phyloP scores from a whole-genome alignment of 2,888 invertebrate genomes.

The Netelia melanura region DNA sequence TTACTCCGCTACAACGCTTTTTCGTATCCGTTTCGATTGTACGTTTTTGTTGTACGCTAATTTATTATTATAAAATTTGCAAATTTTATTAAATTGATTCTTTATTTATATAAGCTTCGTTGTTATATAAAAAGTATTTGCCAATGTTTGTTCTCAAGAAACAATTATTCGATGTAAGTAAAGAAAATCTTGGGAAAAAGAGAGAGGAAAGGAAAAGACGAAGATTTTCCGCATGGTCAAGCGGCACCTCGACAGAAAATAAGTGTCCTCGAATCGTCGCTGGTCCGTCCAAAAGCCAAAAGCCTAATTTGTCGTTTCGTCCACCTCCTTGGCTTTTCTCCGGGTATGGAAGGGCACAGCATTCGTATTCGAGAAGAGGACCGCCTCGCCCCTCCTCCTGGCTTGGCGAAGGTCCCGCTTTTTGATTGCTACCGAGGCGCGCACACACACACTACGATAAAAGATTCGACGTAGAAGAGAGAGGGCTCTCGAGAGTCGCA shows the following conservation, averaged over 20 bases:
- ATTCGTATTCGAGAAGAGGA: conserved; percentile 63
- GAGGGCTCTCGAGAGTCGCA: conserved; percentile 56
- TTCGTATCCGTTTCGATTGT: conserved; percentile 1
- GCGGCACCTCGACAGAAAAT: conserved; percentile 37
- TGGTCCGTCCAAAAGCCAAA: conserved; percentile 32
- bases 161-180: too few relatives aligned
- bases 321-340: conserved; percentile 1
- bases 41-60: background rate
- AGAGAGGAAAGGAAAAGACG: background rate
- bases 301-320: conserved; percentile 58
- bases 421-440: conserved; percentile 68
- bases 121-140: too few relatives aligned
- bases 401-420: conserved; percentile 71
- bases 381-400: conserved; percentile 13
- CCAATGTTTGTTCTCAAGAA: too few relatives aligned
- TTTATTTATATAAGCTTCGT: too few relatives aligned
- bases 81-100: too few relatives aligned
- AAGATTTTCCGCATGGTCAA: conserved; percentile 44
- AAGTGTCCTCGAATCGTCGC: conserved; percentile 62
- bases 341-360: conserved; percentile 29
- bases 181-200: too few relatives aligned
- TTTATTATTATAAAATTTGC: background rate
- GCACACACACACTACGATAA: conserved; percentile 28
- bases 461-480: conserved; percentile 14
- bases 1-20: background rate